Percentiles rank a stretch among this genome's conserved stretches.
Evolutionary conservation across 2,113 vertebrate species (phyloP).

Genomic region (Pterocles orientalis): DNA sequence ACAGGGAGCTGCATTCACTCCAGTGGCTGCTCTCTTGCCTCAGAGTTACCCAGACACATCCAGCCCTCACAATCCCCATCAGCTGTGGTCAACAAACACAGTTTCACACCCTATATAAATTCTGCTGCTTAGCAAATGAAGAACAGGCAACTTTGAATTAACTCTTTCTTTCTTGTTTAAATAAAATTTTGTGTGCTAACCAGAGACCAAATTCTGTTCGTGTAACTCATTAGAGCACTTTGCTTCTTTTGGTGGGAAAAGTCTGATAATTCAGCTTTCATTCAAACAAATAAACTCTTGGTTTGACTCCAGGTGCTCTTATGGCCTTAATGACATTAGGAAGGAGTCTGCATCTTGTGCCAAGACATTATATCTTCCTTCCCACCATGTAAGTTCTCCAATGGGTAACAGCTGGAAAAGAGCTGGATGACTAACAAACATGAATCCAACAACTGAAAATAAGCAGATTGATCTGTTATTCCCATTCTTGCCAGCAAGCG

Average conservation of each 20-base stretch:
- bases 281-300: not conserved
- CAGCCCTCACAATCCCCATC: not conserved
- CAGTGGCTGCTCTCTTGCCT: not conserved
- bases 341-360: not conserved
- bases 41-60: not conserved
- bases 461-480: constrained; percentile 62
- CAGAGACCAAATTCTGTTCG: not conserved
- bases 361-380: not conserved
- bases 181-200: not conserved
- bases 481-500: constrained; percentile 77
- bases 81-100: not conserved
- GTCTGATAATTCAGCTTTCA: not conserved
- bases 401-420: not conserved
- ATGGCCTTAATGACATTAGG: not conserved
- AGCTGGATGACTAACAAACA: not conserved
- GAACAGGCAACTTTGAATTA: constrained; percentile 3
- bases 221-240: not conserved
- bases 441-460: not conserved
- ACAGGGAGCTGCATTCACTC: not conserved
- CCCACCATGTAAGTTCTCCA: not conserved
- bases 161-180: not conserved
- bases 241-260: not conserved
- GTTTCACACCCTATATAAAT: not conserved
- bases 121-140: not conserved
- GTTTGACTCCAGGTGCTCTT: not conserved